Evolutionary conservation across 2,888 invertebrate genomes (phyloP).

Genomic region (Anaspis maculata): DNA sequence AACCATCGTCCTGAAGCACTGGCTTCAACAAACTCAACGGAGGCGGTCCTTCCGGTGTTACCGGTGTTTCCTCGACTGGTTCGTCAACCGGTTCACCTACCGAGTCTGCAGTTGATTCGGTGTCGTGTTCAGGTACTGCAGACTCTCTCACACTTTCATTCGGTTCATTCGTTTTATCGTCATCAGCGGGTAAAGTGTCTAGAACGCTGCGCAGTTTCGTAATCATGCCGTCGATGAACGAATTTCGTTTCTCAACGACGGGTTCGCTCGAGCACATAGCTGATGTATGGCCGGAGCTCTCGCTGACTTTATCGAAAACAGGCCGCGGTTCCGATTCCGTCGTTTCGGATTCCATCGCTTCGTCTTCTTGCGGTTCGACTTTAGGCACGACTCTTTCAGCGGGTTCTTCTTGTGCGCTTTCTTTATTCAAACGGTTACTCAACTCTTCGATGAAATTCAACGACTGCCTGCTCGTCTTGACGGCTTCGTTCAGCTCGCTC

Average conservation of each 20-base stretch:
- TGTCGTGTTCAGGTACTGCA: too few species aligned
- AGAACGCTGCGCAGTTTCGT: conserved; percentile 26
- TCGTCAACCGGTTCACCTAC: too few species aligned
- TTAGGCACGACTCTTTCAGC: conserved; percentile 6
- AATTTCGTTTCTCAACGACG: conserved; percentile 7
- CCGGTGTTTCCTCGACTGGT: too few species aligned
- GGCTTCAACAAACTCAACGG: neutral
- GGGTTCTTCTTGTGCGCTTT: conserved; percentile 6
- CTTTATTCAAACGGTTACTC: conserved; percentile 24
- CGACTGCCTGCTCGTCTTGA: conserved; percentile 28
- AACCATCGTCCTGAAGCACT: neutral
- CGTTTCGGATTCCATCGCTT: conserved; percentile 5
- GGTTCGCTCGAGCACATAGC: conserved; percentile 1
- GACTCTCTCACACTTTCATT: too few species aligned
- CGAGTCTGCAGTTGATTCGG: too few species aligned
- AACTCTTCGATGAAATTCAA: conserved; percentile 31
- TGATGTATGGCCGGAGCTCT: conserved; percentile 5
- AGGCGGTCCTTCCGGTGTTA: conserved; percentile 2
- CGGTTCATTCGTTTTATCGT: conserved; percentile 13
- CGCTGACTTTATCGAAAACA: conserved; percentile 17
- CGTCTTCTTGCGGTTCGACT: conserved; percentile 7
- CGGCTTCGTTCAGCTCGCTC: conserved; percentile 41
- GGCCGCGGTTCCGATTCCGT: conserved; percentile 6
- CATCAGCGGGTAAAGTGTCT: too few species aligned
- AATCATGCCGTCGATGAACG: conserved; percentile 14